Conservation (phyloP, 1,140 invertebrate genomes). For the Drosophila micromelanica region DNA sequence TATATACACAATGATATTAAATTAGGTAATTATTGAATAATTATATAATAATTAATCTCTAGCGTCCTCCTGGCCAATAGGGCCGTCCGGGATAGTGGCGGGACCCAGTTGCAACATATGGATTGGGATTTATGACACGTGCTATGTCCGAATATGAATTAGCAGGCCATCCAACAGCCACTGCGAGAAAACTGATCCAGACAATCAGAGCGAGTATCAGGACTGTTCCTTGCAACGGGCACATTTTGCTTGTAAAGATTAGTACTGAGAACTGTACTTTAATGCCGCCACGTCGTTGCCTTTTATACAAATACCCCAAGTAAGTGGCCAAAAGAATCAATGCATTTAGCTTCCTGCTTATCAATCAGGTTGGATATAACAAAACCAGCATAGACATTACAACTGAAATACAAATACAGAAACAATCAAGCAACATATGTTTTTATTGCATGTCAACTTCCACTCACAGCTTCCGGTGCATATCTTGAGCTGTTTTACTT, state of each 20-base stretch:
- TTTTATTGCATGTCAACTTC: not conserved
- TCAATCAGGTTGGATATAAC: slow-evolving; percentile 59
- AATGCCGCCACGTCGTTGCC: slow-evolving; percentile 11
- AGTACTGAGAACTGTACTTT: slow-evolving; percentile 45
- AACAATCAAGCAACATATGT: not conserved
- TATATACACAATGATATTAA: too few species aligned
- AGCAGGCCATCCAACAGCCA: slow-evolving; percentile 15
- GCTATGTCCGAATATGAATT: slow-evolving; percentile 60
- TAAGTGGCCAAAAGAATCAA: slow-evolving; percentile 4
- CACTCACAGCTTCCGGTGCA: not conserved
- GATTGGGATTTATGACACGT: slow-evolving; percentile 71
- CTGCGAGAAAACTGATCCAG: slow-evolving; percentile 30
- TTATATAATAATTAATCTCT: not conserved
- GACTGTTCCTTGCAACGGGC: slow-evolving; percentile 22
- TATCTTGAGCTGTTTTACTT: not conserved
- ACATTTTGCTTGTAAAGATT: slow-evolving; percentile 47
- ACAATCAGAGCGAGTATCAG: slow-evolving; percentile 31
- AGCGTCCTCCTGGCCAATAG: slow-evolving; percentile 61
- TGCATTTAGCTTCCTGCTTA: slow-evolving; percentile 32
- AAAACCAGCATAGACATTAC: not conserved
- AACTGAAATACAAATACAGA: not conserved
- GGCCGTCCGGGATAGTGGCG: slow-evolving; percentile 67
- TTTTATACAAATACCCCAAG: slow-evolving; percentile 36
- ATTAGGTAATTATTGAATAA: not conserved
- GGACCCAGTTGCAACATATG: slow-evolving; percentile 53